These are phyloP conservation scores for Nematolebias whitei DNA, from an alignment of 2,113 vertebrate species.

Conservation along the genomic window DNA sequence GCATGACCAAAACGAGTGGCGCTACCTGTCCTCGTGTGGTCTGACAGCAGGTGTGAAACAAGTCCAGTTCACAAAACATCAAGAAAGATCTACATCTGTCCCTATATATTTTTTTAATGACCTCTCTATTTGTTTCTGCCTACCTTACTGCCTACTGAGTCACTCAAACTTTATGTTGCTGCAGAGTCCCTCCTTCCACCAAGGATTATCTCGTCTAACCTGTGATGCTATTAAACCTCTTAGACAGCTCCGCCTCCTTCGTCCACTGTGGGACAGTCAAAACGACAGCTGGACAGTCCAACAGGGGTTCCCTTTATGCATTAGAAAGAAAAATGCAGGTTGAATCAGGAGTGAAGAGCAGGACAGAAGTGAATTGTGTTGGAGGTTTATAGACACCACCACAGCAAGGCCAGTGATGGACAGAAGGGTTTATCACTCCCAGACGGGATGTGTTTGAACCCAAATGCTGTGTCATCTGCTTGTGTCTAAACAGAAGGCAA, in stretches of 20 bases:
- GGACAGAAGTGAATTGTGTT: background rate
- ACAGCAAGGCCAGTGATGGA: conserved; percentile 2
- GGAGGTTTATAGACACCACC: background rate
- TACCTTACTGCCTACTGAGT: conserved; percentile 26
- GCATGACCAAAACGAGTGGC: conserved; percentile 16
- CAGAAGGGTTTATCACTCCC: conserved; percentile 3
- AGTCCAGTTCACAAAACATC: conserved; percentile 16
- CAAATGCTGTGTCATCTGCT: conserved; percentile 32
- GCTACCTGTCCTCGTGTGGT: conserved; percentile 18
- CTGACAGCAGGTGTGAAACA: conserved; percentile 41
- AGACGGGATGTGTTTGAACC: conserved; percentile 19
- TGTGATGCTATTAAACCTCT: conserved; percentile 69
- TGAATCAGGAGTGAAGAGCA: conserved; percentile 3
- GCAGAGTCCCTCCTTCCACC: conserved; percentile 44
- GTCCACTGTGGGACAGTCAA: conserved; percentile 49
- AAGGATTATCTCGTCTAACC: conserved; percentile 79
- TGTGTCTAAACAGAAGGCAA: conserved; percentile 19
- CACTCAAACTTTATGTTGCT: conserved; percentile 10
- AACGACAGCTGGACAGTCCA: conserved; percentile 66
- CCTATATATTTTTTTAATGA: conserved; percentile 15
- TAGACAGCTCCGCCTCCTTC: conserved; percentile 43
- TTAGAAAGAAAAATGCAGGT: conserved; percentile 18
- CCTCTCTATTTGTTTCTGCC: conserved; percentile 10
- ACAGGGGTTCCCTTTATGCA: conserved; percentile 14
- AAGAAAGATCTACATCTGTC: background rate